Percentiles rank a stretch among this genome's conserved stretches.
Evolutionary conservation across 2,888 invertebrate species (phyloP).

Genomic region (Charanyca ferruginea): DNA sequence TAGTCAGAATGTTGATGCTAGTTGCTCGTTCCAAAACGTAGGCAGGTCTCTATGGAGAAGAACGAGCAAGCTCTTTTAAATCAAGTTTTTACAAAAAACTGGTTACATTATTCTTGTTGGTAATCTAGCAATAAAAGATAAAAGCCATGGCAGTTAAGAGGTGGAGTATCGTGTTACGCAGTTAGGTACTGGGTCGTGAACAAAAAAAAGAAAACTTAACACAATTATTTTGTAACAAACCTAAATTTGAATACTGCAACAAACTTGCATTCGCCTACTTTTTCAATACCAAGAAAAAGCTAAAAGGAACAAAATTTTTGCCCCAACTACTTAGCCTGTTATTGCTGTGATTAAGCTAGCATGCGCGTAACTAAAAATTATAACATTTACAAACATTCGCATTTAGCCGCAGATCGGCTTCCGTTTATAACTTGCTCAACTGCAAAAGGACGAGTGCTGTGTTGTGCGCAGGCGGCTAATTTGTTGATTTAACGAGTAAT

Average conservation of each 20-base stretch:
- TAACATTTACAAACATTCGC: slow-evolving; percentile 62
- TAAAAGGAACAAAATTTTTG: slow-evolving; percentile 10
- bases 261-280: background rate
- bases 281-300: slow-evolving; percentile 25
- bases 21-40: too few relatives aligned
- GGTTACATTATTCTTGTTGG: too few relatives aligned
- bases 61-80: too few relatives aligned
- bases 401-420: slow-evolving; percentile 58
- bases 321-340: background rate
- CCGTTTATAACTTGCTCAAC: slow-evolving; percentile 62
- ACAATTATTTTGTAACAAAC: background rate
- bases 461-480: slow-evolving; percentile 78
- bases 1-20: too few relatives aligned
- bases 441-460: slow-evolving; percentile 80
- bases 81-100: too few relatives aligned
- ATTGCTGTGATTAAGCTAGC: slow-evolving; percentile 50
- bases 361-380: slow-evolving; percentile 63
- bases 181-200: background rate
- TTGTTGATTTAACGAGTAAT: slow-evolving; percentile 86
- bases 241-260: slow-evolving; percentile 1
- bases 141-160: too few relatives aligned
- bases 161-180: too few relatives aligned
- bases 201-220: background rate
- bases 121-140: too few relatives aligned
- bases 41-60: too few relatives aligned